These are phyloP conservation scores for Cephalopholis sonnerati DNA, from an alignment of 2,113 vertebrate species.

Conservation along the genomic window DNA sequence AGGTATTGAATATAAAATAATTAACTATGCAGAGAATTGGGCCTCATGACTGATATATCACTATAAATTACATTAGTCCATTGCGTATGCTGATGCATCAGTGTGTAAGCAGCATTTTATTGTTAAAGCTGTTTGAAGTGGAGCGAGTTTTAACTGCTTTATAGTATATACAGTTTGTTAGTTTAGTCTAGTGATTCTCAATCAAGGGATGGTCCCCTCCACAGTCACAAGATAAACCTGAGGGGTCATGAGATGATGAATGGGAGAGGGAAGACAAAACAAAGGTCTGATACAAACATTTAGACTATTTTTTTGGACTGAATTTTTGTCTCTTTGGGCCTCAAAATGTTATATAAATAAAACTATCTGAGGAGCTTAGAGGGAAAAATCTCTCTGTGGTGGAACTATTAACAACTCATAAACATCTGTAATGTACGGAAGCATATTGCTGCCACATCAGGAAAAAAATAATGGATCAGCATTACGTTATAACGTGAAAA, in stretches of 20 bases:
- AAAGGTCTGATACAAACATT: neutral
- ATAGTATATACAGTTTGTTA: too few relatives aligned
- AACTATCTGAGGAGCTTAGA: neutral
- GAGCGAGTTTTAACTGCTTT: too few relatives aligned
- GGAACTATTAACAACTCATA: neutral
- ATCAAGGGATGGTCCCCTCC: neutral
- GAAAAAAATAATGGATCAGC: too few relatives aligned
- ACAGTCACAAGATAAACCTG: neutral
- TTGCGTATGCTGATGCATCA: neutral
- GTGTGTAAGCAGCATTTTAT: too few relatives aligned
- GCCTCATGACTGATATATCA: neutral
- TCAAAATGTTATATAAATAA: neutral
- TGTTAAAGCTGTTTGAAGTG: too few relatives aligned
- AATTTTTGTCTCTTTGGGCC: neutral
- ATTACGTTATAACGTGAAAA: too few relatives aligned
- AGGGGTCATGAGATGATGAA: neutral
- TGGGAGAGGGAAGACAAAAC: neutral
- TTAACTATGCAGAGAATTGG: neutral
- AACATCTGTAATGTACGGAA: neutral
- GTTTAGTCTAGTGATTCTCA: too few relatives aligned
- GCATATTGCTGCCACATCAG: too few relatives aligned
- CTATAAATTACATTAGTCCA: neutral
- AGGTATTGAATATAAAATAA: neutral
- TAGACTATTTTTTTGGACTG: neutral
- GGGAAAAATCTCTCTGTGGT: neutral